Evolutionary conservation across 2,888 invertebrate species (phyloP).

Genomic region (Ennomos fuscantarius): DNA sequence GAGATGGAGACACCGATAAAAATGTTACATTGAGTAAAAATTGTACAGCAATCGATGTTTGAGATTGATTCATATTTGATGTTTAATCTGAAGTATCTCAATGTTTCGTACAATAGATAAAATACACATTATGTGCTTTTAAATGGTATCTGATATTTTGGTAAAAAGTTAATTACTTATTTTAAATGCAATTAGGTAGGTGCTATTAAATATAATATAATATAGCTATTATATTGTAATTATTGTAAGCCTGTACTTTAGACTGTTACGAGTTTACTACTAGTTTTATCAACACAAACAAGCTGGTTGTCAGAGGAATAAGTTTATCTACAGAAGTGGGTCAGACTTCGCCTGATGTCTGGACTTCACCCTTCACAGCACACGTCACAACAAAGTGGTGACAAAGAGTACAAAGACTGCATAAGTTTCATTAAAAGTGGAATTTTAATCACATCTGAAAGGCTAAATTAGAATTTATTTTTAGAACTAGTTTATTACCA

Average conservation of each 20-base stretch:
- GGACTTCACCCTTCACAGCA: conserved; percentile 18
- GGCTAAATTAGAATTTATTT: no score
- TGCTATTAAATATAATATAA: no score
- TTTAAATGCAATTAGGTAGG: no score
- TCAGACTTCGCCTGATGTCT: conserved; percentile 14
- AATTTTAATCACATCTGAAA: no score
- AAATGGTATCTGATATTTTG: no score
- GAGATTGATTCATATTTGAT: no score
- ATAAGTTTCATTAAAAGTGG: neutral
- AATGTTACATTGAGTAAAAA: conserved; percentile 4
- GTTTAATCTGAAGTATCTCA: no score
- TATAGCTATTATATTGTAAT: no score
- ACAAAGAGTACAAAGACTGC: conserved; percentile 2
- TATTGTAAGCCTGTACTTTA: conserved; percentile 18
- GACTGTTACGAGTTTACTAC: neutral
- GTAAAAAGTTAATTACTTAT: no score
- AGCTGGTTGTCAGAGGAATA: conserved; percentile 11
- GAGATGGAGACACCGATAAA: conserved; percentile 1
- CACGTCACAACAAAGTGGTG: conserved; percentile 1
- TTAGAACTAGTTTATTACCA: no score
- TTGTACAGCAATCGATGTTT: neutral
- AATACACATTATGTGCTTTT: no score
- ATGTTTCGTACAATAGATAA: no score
- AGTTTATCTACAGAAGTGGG: conserved; percentile 17
- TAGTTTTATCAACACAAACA: conserved; percentile 12